Conservation (phyloP, 2,797 vertebrate species). For the Spatula versicolor region DNA sequence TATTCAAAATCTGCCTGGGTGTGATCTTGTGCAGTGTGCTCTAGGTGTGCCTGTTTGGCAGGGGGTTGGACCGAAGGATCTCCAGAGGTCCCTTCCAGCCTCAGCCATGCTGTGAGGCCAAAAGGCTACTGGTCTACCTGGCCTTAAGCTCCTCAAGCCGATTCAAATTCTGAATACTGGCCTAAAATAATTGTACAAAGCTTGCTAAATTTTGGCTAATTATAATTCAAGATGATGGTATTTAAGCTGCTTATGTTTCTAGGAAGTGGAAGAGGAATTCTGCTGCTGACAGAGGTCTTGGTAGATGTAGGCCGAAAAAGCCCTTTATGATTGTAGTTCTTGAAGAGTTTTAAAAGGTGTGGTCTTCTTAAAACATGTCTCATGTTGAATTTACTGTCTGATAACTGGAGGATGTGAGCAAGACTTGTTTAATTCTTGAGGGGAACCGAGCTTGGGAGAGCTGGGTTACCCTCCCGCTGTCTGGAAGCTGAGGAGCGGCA, state of each 20-base stretch:
- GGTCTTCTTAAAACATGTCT: not conserved
- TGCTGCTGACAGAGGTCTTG: not conserved
- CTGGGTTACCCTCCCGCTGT: not conserved
- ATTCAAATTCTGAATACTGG: not conserved
- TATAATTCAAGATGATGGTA: not conserved
- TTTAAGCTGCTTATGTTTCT: not conserved
- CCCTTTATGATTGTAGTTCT: not conserved
- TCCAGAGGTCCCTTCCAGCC: too few relatives aligned
- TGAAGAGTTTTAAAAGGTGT: not conserved
- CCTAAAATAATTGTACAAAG: not conserved
- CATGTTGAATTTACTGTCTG: not conserved
- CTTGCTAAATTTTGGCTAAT: not conserved
- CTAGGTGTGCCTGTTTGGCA: too few relatives aligned
- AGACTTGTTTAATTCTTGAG: not conserved
- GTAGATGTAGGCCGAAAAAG: not conserved
- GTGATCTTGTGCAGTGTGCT: too few relatives aligned
- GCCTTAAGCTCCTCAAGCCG: not conserved
- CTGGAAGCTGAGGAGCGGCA: accelerated
- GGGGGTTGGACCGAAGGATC: too few relatives aligned
- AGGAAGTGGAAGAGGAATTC: not conserved
- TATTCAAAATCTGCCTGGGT: too few relatives aligned
- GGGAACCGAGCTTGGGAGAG: not conserved
- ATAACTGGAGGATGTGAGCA: not conserved
- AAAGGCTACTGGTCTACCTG: not conserved
- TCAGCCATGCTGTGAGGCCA: too few relatives aligned